Base-by-base conservation (phyloP, 2,888 invertebrate species). In the Caenorhabditis doughertyi region DNA sequence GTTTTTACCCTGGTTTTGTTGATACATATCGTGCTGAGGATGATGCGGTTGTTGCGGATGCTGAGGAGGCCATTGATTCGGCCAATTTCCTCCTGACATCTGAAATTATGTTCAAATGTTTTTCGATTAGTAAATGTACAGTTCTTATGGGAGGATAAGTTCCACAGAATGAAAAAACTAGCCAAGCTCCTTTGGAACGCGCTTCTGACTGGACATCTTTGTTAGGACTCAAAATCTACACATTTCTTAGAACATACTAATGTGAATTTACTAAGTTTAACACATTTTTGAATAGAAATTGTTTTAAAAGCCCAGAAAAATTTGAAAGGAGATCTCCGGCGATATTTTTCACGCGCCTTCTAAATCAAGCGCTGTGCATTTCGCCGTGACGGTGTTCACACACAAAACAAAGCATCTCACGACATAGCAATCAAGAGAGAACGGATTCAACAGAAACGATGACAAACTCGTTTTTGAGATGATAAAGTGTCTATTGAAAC, bases 61-160 rank as follows among this genome's bases (percentile, higher is more conserved):
- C 7, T 64, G 64, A 29, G 60, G 29, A 7, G 62, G 62, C 47
- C 27, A 47, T 9, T 44, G 64, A 29, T 49, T 47, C 8, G 44
- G 42, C 64, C 64, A 64, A 49, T 62, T 47, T 27, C 47, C 47
- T 27, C 47, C 64, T 0, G 64, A 64, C 64, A 64, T 64, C 60
- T 60, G 60, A 1, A 60, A 42, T 11, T 25, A 5, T 13, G 9
- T 25, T 13, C 39, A 39, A 39, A 13, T 13, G 3, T 39, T 39
- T 11, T 39, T 55, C 16, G 51, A n/a, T n/a, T 8, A 39, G 18
- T 1, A 56, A 18, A 32, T 32, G 7, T 32, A 23, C 13, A 29
- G 21, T n/a, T 32, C 35, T 27, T 29, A 55, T 29, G 16, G n/a
- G 21, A 35, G 9, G 9, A 32, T 7, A 32, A 7, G 32, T 32